These are phyloP conservation scores for Spermophilus dauricus DNA, from an alignment of 2,113 vertebrate species.

Conservation along the genomic window DNA sequence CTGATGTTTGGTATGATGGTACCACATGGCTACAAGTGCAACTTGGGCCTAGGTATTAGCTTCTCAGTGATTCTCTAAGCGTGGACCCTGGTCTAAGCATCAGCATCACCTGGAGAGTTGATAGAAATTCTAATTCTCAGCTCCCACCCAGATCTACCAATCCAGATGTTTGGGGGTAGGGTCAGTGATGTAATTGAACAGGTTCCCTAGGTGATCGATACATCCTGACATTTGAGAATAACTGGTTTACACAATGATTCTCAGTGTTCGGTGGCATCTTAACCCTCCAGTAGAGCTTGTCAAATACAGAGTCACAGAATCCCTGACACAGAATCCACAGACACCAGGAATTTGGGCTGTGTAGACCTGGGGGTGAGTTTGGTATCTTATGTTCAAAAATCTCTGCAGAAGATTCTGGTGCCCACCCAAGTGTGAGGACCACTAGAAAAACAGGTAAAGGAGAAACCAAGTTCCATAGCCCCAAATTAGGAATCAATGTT, in stretches of 20 bases:
- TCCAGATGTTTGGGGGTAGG: not conserved
- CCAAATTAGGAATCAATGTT: not conserved
- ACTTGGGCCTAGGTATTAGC: not conserved
- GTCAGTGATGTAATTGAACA: not conserved
- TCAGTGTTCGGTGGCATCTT: not conserved
- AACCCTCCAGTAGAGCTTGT: not conserved
- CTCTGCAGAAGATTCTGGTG: not conserved
- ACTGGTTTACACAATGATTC: not conserved
- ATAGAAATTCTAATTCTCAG: not conserved
- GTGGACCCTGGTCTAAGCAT: not conserved
- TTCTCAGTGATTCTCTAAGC: not conserved
- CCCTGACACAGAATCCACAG: not conserved
- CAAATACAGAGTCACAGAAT: not conserved
- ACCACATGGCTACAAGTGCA: not conserved
- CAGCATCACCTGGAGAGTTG: not conserved
- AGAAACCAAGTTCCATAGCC: not conserved
- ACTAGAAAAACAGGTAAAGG: not conserved
- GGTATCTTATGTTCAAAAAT: not conserved
- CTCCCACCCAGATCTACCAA: not conserved
- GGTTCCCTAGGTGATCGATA: not conserved
- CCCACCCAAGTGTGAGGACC: not conserved
- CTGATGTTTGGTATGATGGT: not conserved
- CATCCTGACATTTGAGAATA: not conserved
- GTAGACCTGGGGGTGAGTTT: not conserved
- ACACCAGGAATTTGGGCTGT: not conserved